These are phyloP conservation scores for Endomychus coccineus DNA, from an alignment of 2,888 invertebrate species.

Conservation along the genomic window DNA sequence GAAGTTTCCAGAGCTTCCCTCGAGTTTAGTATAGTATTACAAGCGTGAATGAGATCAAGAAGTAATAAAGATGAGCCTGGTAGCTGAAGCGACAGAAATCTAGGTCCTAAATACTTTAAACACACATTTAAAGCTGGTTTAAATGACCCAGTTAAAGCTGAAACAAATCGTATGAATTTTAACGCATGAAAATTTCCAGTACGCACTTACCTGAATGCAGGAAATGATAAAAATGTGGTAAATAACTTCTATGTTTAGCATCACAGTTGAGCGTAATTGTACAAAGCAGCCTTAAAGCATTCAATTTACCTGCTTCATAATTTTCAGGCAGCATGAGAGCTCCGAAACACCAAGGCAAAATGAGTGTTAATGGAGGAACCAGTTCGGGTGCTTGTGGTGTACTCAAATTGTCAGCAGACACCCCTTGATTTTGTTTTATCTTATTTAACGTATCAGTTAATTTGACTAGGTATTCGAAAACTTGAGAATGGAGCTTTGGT, in stretches of 20 bases:
- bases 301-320: conserved; percentile 74
- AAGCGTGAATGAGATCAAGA: conserved; percentile 84
- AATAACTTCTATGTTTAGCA: conserved; percentile 59
- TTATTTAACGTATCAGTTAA: conserved; percentile 82
- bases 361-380: conserved; percentile 78
- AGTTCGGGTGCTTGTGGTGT: conserved; percentile 69
- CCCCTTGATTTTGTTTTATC: conserved; percentile 68
- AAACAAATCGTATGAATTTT: too few species aligned
- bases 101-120: conserved; percentile 71
- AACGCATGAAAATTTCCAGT: conserved; percentile 10
- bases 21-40: conserved; percentile 77
- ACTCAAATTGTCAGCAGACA: conserved; percentile 66
- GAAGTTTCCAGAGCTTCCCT: conserved; percentile 59
- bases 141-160: conserved; percentile 58
- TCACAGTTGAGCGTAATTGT: conserved; percentile 77
- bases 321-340: conserved; percentile 68
- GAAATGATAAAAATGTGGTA: conserved; percentile 81
- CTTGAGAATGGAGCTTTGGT: conserved; percentile 77
- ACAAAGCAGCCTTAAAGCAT: conserved; percentile 81
- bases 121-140: conserved; percentile 71
- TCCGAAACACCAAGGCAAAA: conserved; percentile 93
- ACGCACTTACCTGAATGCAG: conserved; percentile 62
- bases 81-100: conserved; percentile 77
- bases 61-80: conserved; percentile 83
- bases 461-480: conserved; percentile 87